Base-by-base conservation (phyloP, 2,888 invertebrate genomes). In the Agrotis segetum region DNA sequence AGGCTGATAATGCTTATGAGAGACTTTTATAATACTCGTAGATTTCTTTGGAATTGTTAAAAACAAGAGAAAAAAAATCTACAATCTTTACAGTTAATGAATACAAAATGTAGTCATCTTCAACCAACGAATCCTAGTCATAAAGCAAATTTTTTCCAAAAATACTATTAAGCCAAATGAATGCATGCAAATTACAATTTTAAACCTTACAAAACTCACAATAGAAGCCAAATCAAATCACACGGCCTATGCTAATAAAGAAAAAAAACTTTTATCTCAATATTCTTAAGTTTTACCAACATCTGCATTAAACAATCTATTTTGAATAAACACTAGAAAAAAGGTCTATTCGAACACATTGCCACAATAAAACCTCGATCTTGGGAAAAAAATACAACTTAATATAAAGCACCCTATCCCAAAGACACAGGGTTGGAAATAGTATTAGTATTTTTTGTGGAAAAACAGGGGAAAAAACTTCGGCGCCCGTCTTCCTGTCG, bases 401-500 rank as follows among this genome's bases (percentile, higher is more conserved):
- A 40, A 34, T 19, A 67, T 59, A 62, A 44, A 55, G 16, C 49
- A 52, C 83, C 81, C 82, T 91, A 89, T 80, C 19, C 0, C 61
- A n/a, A 83, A 49, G 59, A 4, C 7, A 66, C 85, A 91, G 85
- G 81, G 88, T 80, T 71, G 49, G 82, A 64, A 85, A 83, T 89
- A 59, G 49, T 60, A 62, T 44, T 55, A 0, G 3, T 0, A 63
- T 49, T 46, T 80, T 92, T 82, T 93, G 91, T 82, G 84, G 50
- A 74, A 83, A 69, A 65, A 58, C 69, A 3, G 85, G 85, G 87
- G 84, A 87, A 92, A 94, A 95, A 93, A 88, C 87, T 61, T 71
- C 87, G 92, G 94, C 95, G 94, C 94, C 95, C 91, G 89, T 92
- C 93, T 95, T 95, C 95, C 95, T 92, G 91, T 92, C 92, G 96